Base-by-base conservation (phyloP, 2,888 invertebrate genomes). In the Antheraea yamamai region DNA sequence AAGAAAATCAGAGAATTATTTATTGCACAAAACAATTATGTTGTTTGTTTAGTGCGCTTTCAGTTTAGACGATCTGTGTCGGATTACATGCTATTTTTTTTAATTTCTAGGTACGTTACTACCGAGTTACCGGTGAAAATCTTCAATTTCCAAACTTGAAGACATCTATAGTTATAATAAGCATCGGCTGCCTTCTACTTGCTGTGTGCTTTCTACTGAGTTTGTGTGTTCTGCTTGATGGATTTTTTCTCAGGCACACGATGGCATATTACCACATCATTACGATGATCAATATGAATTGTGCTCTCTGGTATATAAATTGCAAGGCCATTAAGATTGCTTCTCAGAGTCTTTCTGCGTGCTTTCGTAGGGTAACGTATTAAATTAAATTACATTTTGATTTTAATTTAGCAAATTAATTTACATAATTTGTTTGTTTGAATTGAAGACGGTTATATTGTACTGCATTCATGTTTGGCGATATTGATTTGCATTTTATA, bases 201-300 rank as follows among this genome's bases (percentile, higher is more conserved):
- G 96, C 96, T 0, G 91, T 96, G 1, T 91, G 95, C 72, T 96
- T 96, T 83, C 87, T 96, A 47, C 87, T 96, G 26, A 95, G 96
- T 51, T 89, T 96, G 1, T 96, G 96, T 78, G 95, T 95, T 4
- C 86, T 96, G 20, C 84, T 96, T 76, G 96, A 96, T 72, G 96
- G 96, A 0, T 97, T 96, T 85, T 95, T 96, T 4, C 84, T 96
- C 18, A 95, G 95, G 83, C 96, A 96, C 81, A 96, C 96, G 0
- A 85, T 90, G 1, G 96, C 96, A 0, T 96, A 96, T 83, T 95
- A 95, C 82, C 97, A 97, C 81, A 96, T 96, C 72, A 96, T 96
- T 55, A 96, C 95, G 0, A 96, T 96, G 96, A 96, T 96, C 73
- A 97, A 97, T 81, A 97, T 97, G 97, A 96, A 96, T 84, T 96